These are phyloP conservation scores for Drosophila ercepeae DNA, from an alignment of 1,140 invertebrate genomes.

Conservation along the genomic window DNA sequence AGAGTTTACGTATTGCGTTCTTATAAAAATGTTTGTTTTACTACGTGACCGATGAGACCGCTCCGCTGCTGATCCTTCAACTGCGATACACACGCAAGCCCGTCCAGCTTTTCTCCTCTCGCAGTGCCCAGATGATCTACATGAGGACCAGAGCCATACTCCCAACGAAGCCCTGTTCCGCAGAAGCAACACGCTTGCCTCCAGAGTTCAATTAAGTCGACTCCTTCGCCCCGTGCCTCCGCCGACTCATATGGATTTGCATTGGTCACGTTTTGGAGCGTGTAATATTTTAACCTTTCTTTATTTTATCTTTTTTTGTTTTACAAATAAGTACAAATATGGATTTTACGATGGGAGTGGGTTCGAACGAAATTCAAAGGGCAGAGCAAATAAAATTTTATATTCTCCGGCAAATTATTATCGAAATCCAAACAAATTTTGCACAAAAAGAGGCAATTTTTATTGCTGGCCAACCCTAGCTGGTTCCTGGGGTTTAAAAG, in stretches of 20 bases:
- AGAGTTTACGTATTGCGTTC: constrained; percentile 46
- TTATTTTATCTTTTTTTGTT: constrained; percentile 14
- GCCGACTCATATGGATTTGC: constrained; percentile 74
- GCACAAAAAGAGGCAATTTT: constrained; percentile 16
- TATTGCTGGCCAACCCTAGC: constrained; percentile 19
- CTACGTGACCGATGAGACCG: constrained; percentile 70
- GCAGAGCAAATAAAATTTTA: constrained; percentile 28
- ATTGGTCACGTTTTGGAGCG: constrained; percentile 78
- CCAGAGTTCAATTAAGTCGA: constrained; percentile 80
- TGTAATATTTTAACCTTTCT: constrained; percentile 74
- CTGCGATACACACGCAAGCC: constrained; percentile 72
- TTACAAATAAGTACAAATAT: constrained; percentile 80
- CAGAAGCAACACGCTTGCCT: constrained; percentile 71
- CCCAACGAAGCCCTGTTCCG: constrained; percentile 16
- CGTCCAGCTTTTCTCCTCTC: constrained; percentile 14
- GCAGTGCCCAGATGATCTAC: constrained; percentile 69
- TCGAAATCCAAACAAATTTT: constrained; percentile 5
- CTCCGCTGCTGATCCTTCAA: constrained; percentile 61
- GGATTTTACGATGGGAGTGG: constrained; percentile 44
- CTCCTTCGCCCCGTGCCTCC: constrained; percentile 16
- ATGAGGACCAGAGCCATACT: constrained; percentile 39
- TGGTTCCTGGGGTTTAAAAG: constrained; percentile 24
- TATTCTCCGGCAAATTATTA: constrained; percentile 21
- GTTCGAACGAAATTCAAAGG: background rate
- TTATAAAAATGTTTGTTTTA: constrained; percentile 81